Base-by-base conservation (phyloP, 1,140 invertebrate species). In the Drosophila repletoides region DNA sequence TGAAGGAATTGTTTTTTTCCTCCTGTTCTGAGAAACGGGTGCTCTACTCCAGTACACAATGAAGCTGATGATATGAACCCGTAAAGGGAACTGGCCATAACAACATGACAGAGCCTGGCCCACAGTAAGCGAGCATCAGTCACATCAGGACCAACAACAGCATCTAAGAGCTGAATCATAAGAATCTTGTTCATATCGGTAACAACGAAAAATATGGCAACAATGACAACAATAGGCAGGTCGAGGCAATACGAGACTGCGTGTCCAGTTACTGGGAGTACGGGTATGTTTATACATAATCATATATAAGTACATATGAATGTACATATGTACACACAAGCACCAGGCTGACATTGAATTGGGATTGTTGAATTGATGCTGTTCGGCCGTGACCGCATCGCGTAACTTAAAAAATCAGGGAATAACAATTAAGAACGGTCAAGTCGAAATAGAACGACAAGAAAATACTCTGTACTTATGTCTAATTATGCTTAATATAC, bases 1-100 rank as follows among this genome's bases (percentile, higher is more conserved):
- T 61, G 36, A 73, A 73, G 49, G 77, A 83, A 83, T 83, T 83
- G 72, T 83, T 72, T 76, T 72, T 66, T 70, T 41, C 73, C 77
- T 76, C 29, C 53, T 69, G 61, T 83, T 83, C 77, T 64, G 31
- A 64, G 77, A 80, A 79, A 70, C 66, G 72, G 69, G 72, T 69
- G 65, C 61, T 59, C 41, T 53, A 38, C 38, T 29, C 26, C n/a
- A 34, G 5, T 14, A 52, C 9, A 60, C 26, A 61, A 59, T 48
- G 41, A 21, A 22, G 41, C 2, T 34, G 29, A 48, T 17, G 7
- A 49, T 49, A n/a, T 48, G 31, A 17, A 21, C 34, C 34, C 28
- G 34, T 19, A 51, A 19, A 22, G 21, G 29, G 9, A 60, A 40
- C 45, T 38, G 45, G 40, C 29, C 49, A 34, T 36, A n/a, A 7